Percentiles rank a stretch among this genome's conserved stretches.
Evolutionary conservation across 1,140 invertebrate species (phyloP).

Genomic region (Rhyzopertha dominica): DNA sequence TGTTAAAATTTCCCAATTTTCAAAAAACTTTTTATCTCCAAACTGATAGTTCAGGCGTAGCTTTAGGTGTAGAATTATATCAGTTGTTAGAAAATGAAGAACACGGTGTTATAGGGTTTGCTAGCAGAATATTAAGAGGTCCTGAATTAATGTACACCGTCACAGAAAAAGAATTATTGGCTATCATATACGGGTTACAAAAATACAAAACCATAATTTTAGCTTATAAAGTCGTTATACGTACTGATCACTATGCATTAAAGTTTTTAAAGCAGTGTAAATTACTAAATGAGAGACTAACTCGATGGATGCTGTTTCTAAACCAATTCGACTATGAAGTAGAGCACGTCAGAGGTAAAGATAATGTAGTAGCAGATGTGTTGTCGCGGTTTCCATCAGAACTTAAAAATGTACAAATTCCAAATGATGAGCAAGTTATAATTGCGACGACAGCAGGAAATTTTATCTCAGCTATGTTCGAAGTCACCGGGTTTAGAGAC

Average conservation of each 20-base stretch:
- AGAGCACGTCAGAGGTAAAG: conserved; percentile 28
- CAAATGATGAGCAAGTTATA: too few relatives aligned
- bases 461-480: too few relatives aligned
- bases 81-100: conserved; percentile 20
- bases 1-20: conserved; percentile 28
- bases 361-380: conserved; percentile 29
- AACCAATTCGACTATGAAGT: conserved; percentile 45
- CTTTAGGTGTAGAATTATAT: conserved; percentile 26
- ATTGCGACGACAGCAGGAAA: too few relatives aligned
- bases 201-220: conserved; percentile 36
- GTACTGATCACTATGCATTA: conserved; percentile 48
- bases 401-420: too few relatives aligned
- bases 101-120: conserved; percentile 20
- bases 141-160: conserved; percentile 33
- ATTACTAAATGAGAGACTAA: conserved; percentile 42
- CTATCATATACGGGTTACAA: conserved; percentile 34
- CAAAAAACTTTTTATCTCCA: conserved; percentile 29
- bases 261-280: conserved; percentile 44
- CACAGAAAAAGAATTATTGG: conserved; percentile 38
- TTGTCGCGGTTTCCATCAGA: conserved; percentile 22
- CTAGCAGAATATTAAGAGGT: conserved; percentile 20
- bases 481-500: too few relatives aligned
- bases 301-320: conserved; percentile 43
- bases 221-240: conserved; percentile 25
- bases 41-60: conserved; percentile 29